A percentile compares a stretch with the other conserved stretches of the same genome.
These are phyloP conservation scores for Thinocorus orbignyianus DNA, from an alignment of 2,113 vertebrate genomes.

Conservation along the genomic window DNA sequence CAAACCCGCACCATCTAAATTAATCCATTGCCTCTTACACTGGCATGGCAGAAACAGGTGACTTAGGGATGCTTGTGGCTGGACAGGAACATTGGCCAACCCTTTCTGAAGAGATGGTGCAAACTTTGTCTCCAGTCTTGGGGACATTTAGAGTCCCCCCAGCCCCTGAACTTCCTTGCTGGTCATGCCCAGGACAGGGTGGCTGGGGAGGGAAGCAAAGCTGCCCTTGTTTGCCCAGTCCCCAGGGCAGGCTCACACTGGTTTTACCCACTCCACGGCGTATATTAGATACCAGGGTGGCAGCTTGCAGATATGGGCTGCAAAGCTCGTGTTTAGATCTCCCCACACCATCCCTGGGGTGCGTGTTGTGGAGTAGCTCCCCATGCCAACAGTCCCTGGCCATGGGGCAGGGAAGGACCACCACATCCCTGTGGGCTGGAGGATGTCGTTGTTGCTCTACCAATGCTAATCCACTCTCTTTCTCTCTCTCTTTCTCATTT, in stretches of 20 bases:
- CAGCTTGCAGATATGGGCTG: background rate
- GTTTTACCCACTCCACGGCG: background rate
- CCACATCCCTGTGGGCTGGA: fast-evolving
- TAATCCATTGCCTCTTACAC: background rate
- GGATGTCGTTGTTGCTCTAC: background rate
- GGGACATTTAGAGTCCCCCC: background rate
- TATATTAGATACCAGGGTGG: background rate
- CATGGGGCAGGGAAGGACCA: background rate
- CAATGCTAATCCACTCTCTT: slow-evolving; percentile 55
- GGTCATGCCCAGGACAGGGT: background rate
- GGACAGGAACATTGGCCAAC: background rate
- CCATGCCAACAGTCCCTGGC: background rate
- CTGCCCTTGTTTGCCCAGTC: fast-evolving
- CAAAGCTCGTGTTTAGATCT: background rate
- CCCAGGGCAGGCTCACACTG: background rate
- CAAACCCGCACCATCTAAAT: background rate
- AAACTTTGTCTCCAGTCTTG: background rate
- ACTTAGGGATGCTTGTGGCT: background rate
- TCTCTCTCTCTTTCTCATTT: slow-evolving; percentile 28
- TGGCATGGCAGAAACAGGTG: fast-evolving
- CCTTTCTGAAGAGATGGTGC: background rate
- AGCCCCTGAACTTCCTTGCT: background rate
- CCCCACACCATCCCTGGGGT: background rate
- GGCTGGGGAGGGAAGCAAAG: background rate
- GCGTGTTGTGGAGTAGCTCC: background rate